Percentiles rank a stretch among this genome's conserved stretches.
Evolutionary conservation across 2,113 vertebrate species (phyloP).

Genomic region (Aspidoscelis tigris): DNA sequence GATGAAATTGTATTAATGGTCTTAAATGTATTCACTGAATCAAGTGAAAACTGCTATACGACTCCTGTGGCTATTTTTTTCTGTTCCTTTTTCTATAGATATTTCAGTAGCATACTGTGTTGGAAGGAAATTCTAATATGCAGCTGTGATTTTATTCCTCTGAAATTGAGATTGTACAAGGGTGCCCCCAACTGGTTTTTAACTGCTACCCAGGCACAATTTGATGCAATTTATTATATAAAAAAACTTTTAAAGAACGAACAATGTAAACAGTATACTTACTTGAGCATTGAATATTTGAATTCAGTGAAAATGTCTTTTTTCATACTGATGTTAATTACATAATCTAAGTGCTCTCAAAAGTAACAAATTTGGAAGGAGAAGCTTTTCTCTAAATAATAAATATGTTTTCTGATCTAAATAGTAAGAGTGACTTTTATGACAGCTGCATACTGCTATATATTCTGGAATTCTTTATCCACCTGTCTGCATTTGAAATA

Average conservation of each 20-base stretch:
- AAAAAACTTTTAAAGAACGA: background rate
- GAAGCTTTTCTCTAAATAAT: background rate
- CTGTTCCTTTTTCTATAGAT: conserved; percentile 57
- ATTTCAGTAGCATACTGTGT: conserved; percentile 53
- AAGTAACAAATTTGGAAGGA: background rate
- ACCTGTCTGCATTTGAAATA: conserved; percentile 10
- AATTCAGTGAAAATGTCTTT: background rate
- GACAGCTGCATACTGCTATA: conserved; percentile 69
- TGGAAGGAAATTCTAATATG: conserved; percentile 62
- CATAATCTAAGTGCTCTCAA: background rate
- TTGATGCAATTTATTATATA: background rate
- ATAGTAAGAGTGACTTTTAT: conserved; percentile 51
- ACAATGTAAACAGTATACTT: background rate
- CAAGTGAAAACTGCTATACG: conserved; percentile 7
- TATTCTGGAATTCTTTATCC: conserved; percentile 66
- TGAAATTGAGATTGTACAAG: conserved; percentile 21
- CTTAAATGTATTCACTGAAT: conserved; percentile 13
- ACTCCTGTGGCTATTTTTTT: conserved; percentile 37
- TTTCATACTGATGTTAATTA: background rate
- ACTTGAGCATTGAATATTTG: background rate
- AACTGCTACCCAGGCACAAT: background rate
- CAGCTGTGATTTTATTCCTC: conserved; percentile 63
- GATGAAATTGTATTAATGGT: background rate
- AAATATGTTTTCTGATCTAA: conserved; percentile 29
- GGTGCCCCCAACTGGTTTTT: background rate